Conservation (phyloP, 2,888 invertebrate species). For the Malthinus seriepunctatus region DNA sequence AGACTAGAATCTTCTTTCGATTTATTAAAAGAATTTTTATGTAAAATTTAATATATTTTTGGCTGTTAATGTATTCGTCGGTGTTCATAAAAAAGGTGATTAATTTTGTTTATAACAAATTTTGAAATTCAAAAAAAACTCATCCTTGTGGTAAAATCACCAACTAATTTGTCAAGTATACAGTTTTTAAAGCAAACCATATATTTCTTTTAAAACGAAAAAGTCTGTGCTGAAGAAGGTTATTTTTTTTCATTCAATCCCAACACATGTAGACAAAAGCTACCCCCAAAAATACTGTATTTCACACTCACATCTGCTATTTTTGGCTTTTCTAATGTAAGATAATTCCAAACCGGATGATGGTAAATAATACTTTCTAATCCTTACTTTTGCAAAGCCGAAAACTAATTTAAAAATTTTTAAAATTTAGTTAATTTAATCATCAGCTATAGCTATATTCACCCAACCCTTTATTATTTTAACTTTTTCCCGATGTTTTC, state of each 20-base stretch:
- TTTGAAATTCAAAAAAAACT: background rate
- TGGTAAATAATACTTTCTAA: slow-evolving; percentile 6
- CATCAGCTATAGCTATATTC: too few relatives aligned
- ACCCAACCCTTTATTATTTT: slow-evolving; percentile 14
- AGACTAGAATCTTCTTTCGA: too few relatives aligned
- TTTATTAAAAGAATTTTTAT: background rate
- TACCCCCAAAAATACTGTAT: slow-evolving; percentile 17
- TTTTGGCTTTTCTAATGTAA: slow-evolving; percentile 13
- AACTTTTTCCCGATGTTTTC: slow-evolving; percentile 12
- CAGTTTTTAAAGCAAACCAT: background rate
- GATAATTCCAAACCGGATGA: slow-evolving; percentile 7
- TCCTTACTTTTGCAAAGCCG: slow-evolving; percentile 1
- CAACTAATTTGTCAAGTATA: too few relatives aligned
- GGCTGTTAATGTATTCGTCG: background rate
- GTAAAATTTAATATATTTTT: background rate
- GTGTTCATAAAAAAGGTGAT: background rate
- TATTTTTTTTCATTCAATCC: slow-evolving; percentile 11
- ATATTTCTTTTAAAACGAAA: slow-evolving; percentile 8
- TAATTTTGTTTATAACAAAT: slow-evolving; percentile 2
- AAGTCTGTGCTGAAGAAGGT: slow-evolving; percentile 1
- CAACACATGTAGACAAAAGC: slow-evolving; percentile 21
- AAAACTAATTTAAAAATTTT: background rate
- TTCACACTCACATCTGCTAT: slow-evolving; percentile 24
- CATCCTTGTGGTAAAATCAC: too few relatives aligned
- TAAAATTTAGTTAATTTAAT: background rate